Conservation (phyloP, 2,888 invertebrate genomes). For the Caenorhabditis sp. region DNA sequence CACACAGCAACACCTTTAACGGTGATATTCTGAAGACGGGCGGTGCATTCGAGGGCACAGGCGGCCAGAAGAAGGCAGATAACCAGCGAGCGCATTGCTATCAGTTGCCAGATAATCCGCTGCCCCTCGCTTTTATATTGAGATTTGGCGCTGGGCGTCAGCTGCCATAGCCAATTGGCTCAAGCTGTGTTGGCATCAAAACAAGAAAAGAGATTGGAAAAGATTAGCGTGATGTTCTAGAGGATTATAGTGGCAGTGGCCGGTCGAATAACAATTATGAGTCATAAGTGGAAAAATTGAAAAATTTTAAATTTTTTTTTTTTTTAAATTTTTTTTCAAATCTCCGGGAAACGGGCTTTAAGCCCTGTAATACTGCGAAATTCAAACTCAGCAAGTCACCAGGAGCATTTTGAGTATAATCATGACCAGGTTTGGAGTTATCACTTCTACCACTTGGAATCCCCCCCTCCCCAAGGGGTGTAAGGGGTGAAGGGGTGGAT, state of each 20-base stretch:
- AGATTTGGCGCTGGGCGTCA: slow-evolving; percentile 39
- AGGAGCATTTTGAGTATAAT: neutral
- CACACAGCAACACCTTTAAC: slow-evolving; percentile 74
- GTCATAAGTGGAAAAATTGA: neutral
- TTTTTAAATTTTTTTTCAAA: too few relatives aligned
- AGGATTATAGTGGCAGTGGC: too few relatives aligned
- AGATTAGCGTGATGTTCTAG: slow-evolving; percentile 5
- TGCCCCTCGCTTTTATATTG: slow-evolving; percentile 46
- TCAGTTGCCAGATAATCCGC: neutral
- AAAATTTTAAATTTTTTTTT: slow-evolving; percentile 16
- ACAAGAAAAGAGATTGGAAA: slow-evolving; percentile 49
- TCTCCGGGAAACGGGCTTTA: slow-evolving; percentile 51
- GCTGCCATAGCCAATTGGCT: slow-evolving; percentile 70
- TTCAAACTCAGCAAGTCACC: neutral
- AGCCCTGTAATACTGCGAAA: slow-evolving; percentile 55
- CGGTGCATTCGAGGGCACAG: slow-evolving; percentile 62
- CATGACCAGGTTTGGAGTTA: neutral
- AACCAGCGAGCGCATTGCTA: slow-evolving; percentile 54
- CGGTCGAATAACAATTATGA: neutral
- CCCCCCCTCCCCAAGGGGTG: too few relatives aligned
- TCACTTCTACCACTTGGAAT: too few relatives aligned
- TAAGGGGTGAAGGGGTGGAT: too few relatives aligned
- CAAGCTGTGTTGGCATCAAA: slow-evolving; percentile 47
- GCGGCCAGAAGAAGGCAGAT: slow-evolving; percentile 42
- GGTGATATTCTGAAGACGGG: slow-evolving; percentile 69